phyloP scores from a whole-genome alignment of 1,140 invertebrate species.

The Macrosteles quadrilineatus region DNA sequence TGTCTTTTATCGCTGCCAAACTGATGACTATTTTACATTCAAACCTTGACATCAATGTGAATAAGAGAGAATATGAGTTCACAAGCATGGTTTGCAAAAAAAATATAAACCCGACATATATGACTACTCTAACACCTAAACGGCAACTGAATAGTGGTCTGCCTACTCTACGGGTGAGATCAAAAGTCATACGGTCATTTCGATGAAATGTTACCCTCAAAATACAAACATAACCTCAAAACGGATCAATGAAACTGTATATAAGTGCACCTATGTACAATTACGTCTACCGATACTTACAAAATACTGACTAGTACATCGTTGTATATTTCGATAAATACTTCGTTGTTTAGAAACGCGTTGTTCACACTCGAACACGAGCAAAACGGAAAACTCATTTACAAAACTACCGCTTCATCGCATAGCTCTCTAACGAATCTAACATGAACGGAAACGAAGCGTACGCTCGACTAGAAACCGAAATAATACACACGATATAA shows the following conservation, averaged over 20 bases:
- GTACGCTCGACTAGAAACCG: not conserved
- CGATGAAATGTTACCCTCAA: slow-evolving; percentile 10
- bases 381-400: not conserved
- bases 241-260: not conserved
- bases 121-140: slow-evolving; percentile 20
- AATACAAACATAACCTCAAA: not conserved
- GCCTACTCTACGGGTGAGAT: slow-evolving; percentile 20
- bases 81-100: slow-evolving; percentile 21
- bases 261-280: slow-evolving; percentile 24
- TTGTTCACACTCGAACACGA: slow-evolving; percentile 12
- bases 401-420: not conserved
- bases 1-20: too few species aligned
- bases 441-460: not conserved
- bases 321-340: slow-evolving; percentile 21
- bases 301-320: slow-evolving; percentile 22
- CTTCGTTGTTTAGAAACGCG: slow-evolving; percentile 25
- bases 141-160: slow-evolving; percentile 19
- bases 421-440: not conserved
- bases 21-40: too few species aligned
- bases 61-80: not conserved
- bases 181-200: not conserved
- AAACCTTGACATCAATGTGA: too few species aligned
- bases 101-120: not conserved
- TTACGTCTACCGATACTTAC: slow-evolving; percentile 13
- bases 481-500: slow-evolving; percentile 12